Base-by-base conservation (phyloP, 2,888 invertebrate genomes). In the Pristionchus japonicus region DNA sequence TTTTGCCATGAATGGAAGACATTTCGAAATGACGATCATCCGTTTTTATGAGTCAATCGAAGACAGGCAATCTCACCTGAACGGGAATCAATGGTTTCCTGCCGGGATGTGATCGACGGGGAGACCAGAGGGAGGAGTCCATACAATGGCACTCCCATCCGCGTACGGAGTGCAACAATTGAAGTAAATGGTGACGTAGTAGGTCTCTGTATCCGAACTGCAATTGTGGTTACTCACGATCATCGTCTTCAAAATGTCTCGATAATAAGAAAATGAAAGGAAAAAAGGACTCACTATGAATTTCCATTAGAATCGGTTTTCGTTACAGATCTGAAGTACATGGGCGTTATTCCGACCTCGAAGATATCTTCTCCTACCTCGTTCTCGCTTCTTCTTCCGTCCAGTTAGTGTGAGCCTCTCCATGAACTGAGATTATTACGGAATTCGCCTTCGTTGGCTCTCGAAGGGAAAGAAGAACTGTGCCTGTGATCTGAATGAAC, bases 351-450 rank as follows among this genome's bases (percentile, higher is more conserved):
- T 11, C 43, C 11, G 6, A 6, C 6, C n/a, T n/a, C n/a, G n/a
- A n/a, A n/a, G n/a, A n/a, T n/a, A n/a, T 64, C 61, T 64, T 13
- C 6, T 6, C 77, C 15, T 13, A 77, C 77, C 77, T 77, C 43
- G 77, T 77, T 77, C 77, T 77, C 77, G 77, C 13, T 83, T 87
- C 87, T 6, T n/a, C 9, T 9, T 80, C 40, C 7, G 77, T 87
- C 87, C 87, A 87, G 52, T 80, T 34, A 13, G 74, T 87, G 43
- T 61, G 52, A 6, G 87, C 87, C 11, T 49, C 37, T 57, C 87
- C 87, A 37, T 87, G 67, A 17, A 87, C 87, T n/a, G 87, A 80
- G 40, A 87, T 87, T 20, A 87, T 1, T 0, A 87, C 77, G 20
- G 87, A 34, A 37, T 64, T 52, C 3, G 87, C 87, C 80, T 87